A percentile compares a stretch with the other conserved stretches of the same genome.
phyloP scores from a whole-genome alignment of 2,888 invertebrate species.

The Netelia fuscicornis region DNA sequence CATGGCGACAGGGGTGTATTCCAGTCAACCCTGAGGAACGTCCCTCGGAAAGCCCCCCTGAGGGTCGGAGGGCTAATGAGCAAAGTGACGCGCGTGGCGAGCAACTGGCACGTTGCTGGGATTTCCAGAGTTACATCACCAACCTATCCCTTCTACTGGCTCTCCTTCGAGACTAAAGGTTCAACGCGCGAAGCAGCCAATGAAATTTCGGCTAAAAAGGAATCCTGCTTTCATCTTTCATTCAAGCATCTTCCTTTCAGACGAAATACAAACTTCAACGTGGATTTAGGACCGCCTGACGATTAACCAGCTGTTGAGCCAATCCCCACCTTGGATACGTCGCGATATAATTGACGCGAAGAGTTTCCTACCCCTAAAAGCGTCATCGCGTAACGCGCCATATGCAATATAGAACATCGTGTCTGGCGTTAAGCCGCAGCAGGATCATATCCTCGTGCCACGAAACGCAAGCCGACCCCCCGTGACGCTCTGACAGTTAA shows the following conservation, averaged over 20 bases:
- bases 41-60: no score
- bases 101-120: no score
- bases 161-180: no score
- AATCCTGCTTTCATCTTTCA: no score
- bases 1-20: no score
- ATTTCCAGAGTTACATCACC: no score
- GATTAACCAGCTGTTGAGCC: slow-evolving; percentile 20
- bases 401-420: neutral
- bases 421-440: slow-evolving; percentile 13
- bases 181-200: no score
- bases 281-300: neutral
- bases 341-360: slow-evolving; percentile 1
- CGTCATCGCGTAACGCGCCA: neutral
- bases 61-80: no score
- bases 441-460: slow-evolving; percentile 49
- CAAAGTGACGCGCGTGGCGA: no score
- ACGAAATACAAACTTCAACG: slow-evolving; percentile 38
- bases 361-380: slow-evolving; percentile 9
- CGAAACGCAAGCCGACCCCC: slow-evolving; percentile 49
- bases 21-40: no score
- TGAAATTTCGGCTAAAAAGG: no score
- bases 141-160: no score
- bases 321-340: neutral
- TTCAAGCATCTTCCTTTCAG: neutral
- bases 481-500: slow-evolving; percentile 64